Evolutionary conservation across 1,140 invertebrate species (phyloP).

Genomic region (Ips typographus): DNA sequence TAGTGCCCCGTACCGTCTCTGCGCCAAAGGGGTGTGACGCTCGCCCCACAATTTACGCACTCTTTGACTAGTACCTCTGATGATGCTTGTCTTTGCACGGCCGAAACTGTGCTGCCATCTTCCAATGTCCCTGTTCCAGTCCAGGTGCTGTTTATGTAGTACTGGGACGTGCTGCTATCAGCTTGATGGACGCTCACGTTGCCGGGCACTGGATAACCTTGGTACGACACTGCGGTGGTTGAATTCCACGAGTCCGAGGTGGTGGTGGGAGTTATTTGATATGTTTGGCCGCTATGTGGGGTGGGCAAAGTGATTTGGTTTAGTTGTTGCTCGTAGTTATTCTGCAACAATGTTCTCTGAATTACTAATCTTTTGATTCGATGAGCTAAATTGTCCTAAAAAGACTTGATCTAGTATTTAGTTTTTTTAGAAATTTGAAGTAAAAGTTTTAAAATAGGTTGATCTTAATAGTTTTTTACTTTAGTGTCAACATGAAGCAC

Average conservation of each 20-base stretch:
- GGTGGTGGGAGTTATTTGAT: slow-evolving; percentile 20
- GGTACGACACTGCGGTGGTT: slow-evolving; percentile 22
- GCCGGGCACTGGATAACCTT: slow-evolving; percentile 33
- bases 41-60: slow-evolving; percentile 88
- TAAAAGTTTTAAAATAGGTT: too few species aligned
- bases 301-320: slow-evolving; percentile 28
- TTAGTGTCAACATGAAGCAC: too few species aligned
- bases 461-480: too few species aligned
- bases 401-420: too few species aligned
- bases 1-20: slow-evolving; percentile 87
- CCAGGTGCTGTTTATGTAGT: slow-evolving; percentile 35
- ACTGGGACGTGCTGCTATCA: slow-evolving; percentile 33
- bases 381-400: too few species aligned
- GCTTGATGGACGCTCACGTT: slow-evolving; percentile 37
- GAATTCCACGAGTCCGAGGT: slow-evolving; percentile 16
- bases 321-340: slow-evolving; percentile 26
- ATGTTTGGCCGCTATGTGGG: slow-evolving; percentile 19
- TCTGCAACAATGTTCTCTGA: slow-evolving; percentile 9
- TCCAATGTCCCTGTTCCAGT: slow-evolving; percentile 11
- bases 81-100: slow-evolving; percentile 32
- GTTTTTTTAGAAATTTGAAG: too few species aligned
- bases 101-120: slow-evolving; percentile 23
- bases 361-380: neutral
- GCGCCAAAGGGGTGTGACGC: slow-evolving; percentile 83
- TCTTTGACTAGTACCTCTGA: slow-evolving; percentile 69